Conservation (phyloP, 2,888 invertebrate species). For the Drosophila buzzatii region DNA sequence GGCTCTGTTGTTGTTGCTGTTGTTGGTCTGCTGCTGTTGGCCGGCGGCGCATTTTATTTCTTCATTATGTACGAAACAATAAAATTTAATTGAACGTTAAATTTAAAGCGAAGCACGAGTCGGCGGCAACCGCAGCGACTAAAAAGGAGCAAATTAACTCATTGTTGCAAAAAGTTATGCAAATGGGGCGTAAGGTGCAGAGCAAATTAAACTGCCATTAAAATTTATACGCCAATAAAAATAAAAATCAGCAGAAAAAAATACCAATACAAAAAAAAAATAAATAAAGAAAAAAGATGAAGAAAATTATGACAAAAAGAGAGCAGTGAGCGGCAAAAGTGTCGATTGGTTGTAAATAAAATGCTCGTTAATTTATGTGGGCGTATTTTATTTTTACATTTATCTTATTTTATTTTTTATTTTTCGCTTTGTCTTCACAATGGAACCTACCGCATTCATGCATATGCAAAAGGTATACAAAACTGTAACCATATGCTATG, state of each 20-base stretch:
- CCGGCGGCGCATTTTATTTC: constrained; percentile 68
- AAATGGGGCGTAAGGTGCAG: constrained; percentile 66
- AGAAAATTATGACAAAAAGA: constrained; percentile 12
- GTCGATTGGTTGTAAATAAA: constrained; percentile 63
- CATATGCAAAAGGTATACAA: constrained; percentile 13
- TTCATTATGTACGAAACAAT: constrained; percentile 72
- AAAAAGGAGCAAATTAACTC: constrained; percentile 65
- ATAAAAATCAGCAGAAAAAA: constrained; percentile 29
- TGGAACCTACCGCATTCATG: constrained; percentile 4
- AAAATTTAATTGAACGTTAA: constrained; percentile 75
- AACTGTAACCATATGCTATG: constrained; percentile 16
- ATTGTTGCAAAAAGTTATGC: constrained; percentile 69
- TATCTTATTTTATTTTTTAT: not conserved
- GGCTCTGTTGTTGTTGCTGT: constrained; percentile 1
- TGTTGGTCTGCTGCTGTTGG: constrained; percentile 30
- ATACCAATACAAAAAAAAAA: not conserved
- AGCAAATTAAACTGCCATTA: constrained; percentile 65
- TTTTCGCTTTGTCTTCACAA: constrained; percentile 3
- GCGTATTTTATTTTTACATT: constrained; percentile 41
- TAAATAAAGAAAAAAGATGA: not conserved
- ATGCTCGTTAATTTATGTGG: constrained; percentile 67
- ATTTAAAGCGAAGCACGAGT: constrained; percentile 72
- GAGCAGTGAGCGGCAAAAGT: constrained; percentile 50
- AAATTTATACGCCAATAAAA: constrained; percentile 63
- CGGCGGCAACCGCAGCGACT: constrained; percentile 25